phyloP scores from a whole-genome alignment of 2,888 invertebrate genomes.

The Drosophila anceps region DNA sequence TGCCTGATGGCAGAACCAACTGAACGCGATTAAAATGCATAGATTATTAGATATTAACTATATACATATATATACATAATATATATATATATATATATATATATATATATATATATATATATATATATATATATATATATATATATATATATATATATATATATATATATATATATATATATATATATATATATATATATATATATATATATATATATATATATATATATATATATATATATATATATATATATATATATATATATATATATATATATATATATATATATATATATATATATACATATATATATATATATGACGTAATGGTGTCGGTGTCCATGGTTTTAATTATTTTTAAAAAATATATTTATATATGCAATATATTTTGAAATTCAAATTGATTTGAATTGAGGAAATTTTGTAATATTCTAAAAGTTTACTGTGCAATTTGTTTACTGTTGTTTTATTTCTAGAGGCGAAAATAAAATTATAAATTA shows the following conservation, averaged over 20 bases:
- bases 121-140: constrained; percentile 3
- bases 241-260: constrained; percentile 3
- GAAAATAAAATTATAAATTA: constrained; percentile 17
- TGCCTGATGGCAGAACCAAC: constrained; percentile 25
- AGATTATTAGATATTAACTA: constrained; percentile 10
- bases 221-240: constrained; percentile 5
- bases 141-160: constrained; percentile 5
- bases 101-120: constrained; percentile 5
- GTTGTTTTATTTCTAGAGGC: constrained; percentile 62
- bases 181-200: constrained; percentile 3
- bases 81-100: constrained; percentile 5
- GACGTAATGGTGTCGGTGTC: constrained; percentile 69
- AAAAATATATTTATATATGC: constrained; percentile 18
- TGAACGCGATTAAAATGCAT: constrained; percentile 14
- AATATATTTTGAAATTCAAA: constrained; percentile 46
- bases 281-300: constrained; percentile 5
- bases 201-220: constrained; percentile 5
- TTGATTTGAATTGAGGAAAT: constrained; percentile 43
- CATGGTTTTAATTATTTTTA: constrained; percentile 62
- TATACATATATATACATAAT: background rate
- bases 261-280: constrained; percentile 5
- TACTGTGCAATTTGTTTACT: constrained; percentile 61
- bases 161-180: constrained; percentile 5
- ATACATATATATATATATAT: constrained; percentile 3
- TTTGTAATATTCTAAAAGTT: constrained; percentile 55